Conservation (phyloP, 2,888 invertebrate genomes). For the Trissolcus japonicus region DNA sequence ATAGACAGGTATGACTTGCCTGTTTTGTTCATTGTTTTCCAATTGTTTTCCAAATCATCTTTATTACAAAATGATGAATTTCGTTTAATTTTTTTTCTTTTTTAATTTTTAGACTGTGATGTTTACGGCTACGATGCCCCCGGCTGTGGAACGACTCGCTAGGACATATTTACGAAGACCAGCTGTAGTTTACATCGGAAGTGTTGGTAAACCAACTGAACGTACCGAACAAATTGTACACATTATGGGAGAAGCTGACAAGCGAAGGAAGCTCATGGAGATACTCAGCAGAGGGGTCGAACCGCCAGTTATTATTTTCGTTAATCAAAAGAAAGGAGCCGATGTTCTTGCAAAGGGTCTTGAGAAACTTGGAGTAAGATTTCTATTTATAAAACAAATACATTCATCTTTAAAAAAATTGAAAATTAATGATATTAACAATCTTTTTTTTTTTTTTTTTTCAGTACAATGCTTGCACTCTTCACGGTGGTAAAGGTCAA, state of each 20-base stretch:
- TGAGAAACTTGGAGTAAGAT: slow-evolving; percentile 90
- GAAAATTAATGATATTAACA: background rate
- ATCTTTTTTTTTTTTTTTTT: slow-evolving; percentile 52
- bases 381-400: background rate
- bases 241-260: slow-evolving; percentile 96
- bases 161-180: slow-evolving; percentile 95
- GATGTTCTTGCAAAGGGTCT: slow-evolving; percentile 97
- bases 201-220: slow-evolving; percentile 97
- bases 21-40: no score
- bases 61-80: background rate
- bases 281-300: slow-evolving; percentile 93
- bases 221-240: slow-evolving; percentile 98
- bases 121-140: slow-evolving; percentile 99
- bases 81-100: no score
- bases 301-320: slow-evolving; percentile 99
- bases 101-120: slow-evolving; percentile 90
- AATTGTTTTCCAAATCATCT: background rate
- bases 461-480: slow-evolving; percentile 94
- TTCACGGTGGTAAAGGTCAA: slow-evolving; percentile 99
- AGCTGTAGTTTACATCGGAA: slow-evolving; percentile 98
- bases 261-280: slow-evolving; percentile 96
- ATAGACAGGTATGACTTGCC: slow-evolving; percentile 82
- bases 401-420: background rate
- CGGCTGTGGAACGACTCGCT: slow-evolving; percentile 97
- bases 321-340: slow-evolving; percentile 99